Percentiles rank a stretch among this genome's conserved stretches.
These are phyloP conservation scores for Leptonema lineaticorne DNA, from an alignment of 1,140 invertebrate genomes.

Conservation along the genomic window DNA sequence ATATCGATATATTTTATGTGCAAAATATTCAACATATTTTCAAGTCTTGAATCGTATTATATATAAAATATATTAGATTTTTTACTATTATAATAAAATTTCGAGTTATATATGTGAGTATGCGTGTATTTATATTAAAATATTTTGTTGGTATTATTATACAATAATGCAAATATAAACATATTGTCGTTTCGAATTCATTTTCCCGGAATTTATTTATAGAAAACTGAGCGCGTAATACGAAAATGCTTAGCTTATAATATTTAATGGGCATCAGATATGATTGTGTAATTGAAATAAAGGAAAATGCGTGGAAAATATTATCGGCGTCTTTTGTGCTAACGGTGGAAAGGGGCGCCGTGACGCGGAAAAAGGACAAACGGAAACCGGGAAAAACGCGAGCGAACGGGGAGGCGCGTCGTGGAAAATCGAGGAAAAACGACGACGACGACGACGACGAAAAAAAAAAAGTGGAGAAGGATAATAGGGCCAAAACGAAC, in stretches of 20 bases:
- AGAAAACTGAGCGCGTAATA: not conserved
- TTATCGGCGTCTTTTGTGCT: not conserved
- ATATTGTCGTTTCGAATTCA: not conserved
- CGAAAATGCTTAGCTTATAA: not conserved
- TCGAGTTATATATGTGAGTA: too few species aligned
- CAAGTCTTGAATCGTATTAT: too few species aligned
- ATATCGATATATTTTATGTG: too few species aligned
- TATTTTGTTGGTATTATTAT: too few species aligned
- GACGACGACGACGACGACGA: not conserved
- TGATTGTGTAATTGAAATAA: conserved; percentile 15
- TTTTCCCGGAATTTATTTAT: not conserved
- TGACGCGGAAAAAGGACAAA: not conserved
- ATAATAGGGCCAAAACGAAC: conserved; percentile 19
- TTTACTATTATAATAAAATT: too few species aligned
- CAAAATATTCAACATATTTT: too few species aligned
- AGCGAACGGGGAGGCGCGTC: too few species aligned
- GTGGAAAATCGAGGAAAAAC: too few species aligned
- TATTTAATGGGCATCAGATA: conserved; percentile 16
- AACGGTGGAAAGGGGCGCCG: not conserved
- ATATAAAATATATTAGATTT: too few species aligned
- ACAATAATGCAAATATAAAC: too few species aligned
- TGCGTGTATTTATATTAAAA: too few species aligned
- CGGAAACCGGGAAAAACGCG: too few species aligned
- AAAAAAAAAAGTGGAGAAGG: not conserved
- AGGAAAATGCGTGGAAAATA: conserved; percentile 3